Base-by-base conservation (phyloP, 2,113 vertebrate genomes). In the Corythoichthys haematopterus region DNA sequence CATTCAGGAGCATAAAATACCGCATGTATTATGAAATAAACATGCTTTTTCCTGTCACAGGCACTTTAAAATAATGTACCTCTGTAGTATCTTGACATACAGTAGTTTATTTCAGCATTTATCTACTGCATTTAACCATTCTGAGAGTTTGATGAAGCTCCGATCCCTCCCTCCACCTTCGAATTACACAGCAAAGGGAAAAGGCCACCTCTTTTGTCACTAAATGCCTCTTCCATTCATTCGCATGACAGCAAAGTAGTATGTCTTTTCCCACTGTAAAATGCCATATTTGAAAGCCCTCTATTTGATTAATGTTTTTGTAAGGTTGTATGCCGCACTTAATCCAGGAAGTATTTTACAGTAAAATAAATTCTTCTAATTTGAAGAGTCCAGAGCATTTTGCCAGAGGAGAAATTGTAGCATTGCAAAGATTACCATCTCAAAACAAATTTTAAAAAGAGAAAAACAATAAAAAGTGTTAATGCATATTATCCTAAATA, bases 301-400 rank as follows among this genome's bases (percentile, higher is more conserved):
- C 76, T 66, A 78, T 90, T 90, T 89, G 79, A 91, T 91, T 89
- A 89, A 91, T 90, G 88, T 90, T 91, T 89, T 80, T 80, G 86
- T 81, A 78, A 82, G 84, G 84, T 77, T 75, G 71, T 57, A 51
- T 73, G 80, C 81, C 82, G 77, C 78, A 69, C 87, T 84, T 88
- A 86, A 84, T 87, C 79, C 76, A 67, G 70, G 63, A 76, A 66
- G 70, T 83, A 78, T 82, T 88, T 90, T 83, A 83, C 79, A 80
- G 83, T 84, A 79, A 86, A 80, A 83, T 83, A 86, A 79, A 80
- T 74, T 58, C 70, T 71, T 71, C 68, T 77, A 77, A 87, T 86
- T 84, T 86, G 75, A 52, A 63, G 43, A 72, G 66, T 73, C 11
- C 43, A 33, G 33, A 43, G 43, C 43, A 47, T 62, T 47, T 45